A percentile compares a stretch with the other conserved stretches of the same genome.
phyloP scores from a whole-genome alignment of 37 sponge, comb jelly and placozoan species.

The Cladorhizidae sp. region DNA sequence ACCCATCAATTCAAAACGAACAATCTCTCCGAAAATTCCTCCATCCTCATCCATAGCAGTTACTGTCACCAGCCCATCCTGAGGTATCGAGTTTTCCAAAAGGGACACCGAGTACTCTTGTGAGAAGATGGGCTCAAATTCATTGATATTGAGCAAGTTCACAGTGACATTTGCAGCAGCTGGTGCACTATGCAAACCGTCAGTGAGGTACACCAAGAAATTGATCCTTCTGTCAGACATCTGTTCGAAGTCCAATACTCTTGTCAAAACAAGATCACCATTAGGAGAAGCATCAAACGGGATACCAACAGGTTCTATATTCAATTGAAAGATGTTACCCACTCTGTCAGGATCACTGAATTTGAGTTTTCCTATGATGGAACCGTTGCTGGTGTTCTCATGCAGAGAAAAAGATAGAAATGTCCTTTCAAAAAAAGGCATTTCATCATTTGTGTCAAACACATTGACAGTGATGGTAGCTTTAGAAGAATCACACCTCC shows the following conservation, averaged over 20 bases:
- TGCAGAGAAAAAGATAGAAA: constrained; percentile 14
- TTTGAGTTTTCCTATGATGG: constrained; percentile 19
- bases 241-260: constrained; percentile 34
- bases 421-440: constrained; percentile 18
- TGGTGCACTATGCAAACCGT: constrained; percentile 43
- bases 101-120: constrained; percentile 18
- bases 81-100: constrained; percentile 30
- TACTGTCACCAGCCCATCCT: constrained; percentile 21
- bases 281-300: constrained; percentile 26
- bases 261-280: constrained; percentile 28
- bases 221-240: not conserved
- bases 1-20: constrained; percentile 22
- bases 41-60: constrained; percentile 36
- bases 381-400: constrained; percentile 31
- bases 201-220: constrained; percentile 36
- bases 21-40: constrained; percentile 51
- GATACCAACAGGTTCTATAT: not conserved
- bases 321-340: constrained; percentile 28
- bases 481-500: not conserved
- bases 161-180: constrained; percentile 29
- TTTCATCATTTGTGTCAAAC: constrained; percentile 53
- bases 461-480: constrained; percentile 16
- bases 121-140: constrained; percentile 30
- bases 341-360: constrained; percentile 44
- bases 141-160: constrained; percentile 60